Conservation (phyloP, 2,888 invertebrate genomes). For the Chymomyza amoena region DNA sequence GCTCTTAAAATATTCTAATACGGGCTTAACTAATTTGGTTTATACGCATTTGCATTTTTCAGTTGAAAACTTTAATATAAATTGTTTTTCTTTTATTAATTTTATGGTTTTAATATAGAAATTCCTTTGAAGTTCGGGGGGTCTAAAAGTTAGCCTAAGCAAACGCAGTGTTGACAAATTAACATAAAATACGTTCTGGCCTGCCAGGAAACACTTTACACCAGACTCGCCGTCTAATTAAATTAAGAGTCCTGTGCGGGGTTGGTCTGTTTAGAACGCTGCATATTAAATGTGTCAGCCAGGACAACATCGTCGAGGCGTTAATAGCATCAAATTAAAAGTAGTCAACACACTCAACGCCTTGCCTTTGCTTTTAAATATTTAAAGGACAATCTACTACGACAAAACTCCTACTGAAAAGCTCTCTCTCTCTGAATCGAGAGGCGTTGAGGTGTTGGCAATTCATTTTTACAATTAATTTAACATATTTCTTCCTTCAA, state of each 20-base stretch:
- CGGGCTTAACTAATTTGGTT: too few species aligned
- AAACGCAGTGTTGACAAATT: constrained; percentile 56
- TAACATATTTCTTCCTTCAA: constrained; percentile 34
- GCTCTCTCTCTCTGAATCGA: not conserved
- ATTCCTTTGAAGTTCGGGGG: constrained; percentile 60
- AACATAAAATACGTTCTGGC: constrained; percentile 42
- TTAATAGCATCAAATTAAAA: constrained; percentile 60
- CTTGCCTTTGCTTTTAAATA: constrained; percentile 15
- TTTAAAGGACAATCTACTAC: constrained; percentile 34
- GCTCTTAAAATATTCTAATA: too few species aligned
- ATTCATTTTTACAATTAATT: constrained; percentile 71
- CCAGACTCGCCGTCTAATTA: constrained; percentile 51
- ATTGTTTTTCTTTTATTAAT: not conserved
- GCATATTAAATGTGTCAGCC: constrained; percentile 48
- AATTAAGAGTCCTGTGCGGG: constrained; percentile 60
- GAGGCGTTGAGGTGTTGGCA: constrained; percentile 51
- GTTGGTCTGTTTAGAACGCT: constrained; percentile 14
- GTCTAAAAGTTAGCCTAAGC: constrained; percentile 29
- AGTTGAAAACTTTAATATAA: not conserved
- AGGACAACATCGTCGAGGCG: constrained; percentile 53
- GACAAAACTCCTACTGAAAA: not conserved
- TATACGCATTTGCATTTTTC: not conserved
- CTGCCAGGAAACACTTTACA: constrained; percentile 5
- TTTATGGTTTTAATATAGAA: constrained; percentile 12
- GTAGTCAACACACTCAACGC: constrained; percentile 17